Base-by-base conservation (phyloP, 2,113 vertebrate species). In the Trachemys scripta region DNA sequence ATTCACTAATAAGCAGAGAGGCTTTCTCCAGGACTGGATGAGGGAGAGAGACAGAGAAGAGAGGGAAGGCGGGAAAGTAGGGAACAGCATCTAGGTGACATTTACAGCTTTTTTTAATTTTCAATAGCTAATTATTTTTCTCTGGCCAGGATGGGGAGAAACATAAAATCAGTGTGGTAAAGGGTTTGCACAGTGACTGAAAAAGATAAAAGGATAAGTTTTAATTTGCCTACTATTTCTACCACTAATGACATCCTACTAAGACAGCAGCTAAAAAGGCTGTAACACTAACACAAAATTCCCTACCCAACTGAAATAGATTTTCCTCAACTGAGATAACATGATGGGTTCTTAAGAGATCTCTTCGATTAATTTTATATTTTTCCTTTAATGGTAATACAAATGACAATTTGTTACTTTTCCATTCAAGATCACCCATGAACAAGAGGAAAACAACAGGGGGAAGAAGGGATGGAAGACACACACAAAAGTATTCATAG, bases 361-460 rank as follows among this genome's bases (percentile, higher is more conserved):
- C 90, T 94, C 84, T 92, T 90, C n/a, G 85, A 94, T 79, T 88
- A 89, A 85, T 90, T 50, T 92, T 94, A 56, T 82, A 78, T 89
- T 93, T 96, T 93, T 94, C 80, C 90, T 90, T 87, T 85, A 89
- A 90, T 78, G 42, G 25, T 78, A 78, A 90, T n/a, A 87, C 90
- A 95, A 86, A 6, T 87, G 91, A 84, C 65, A 38, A 38, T 38
- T 76, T 89, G 82, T 82, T 96, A 93, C 84, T 95, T 93, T 87
- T 85, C 89, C 80, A 57, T 72, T 94, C 80, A 80, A 80, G 87
- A 97, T 95, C 84, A 97, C 9, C 3, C n/a, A 96, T 95, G 91
- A 81, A 47, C 24, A 78, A 78, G 24, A 47, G 85, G 25, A 72
- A 95, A 93, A 78, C 92, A 94, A 89, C 69, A 90, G 51, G 51